Evolutionary conservation across 2,797 vertebrate species (phyloP).

Genomic region (Siniperca undulata): DNA sequence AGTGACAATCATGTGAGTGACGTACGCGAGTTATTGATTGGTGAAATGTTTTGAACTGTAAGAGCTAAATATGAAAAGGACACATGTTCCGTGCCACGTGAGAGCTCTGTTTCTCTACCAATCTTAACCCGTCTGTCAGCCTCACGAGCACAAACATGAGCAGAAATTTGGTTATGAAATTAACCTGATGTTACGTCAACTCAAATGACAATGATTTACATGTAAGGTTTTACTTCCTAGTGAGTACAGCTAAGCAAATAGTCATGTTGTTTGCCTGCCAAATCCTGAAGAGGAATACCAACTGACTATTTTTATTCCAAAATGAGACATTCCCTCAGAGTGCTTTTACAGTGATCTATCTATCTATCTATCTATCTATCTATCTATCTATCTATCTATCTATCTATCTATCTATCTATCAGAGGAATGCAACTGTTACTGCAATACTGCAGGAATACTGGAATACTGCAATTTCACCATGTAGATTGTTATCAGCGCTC

Average conservation of each 20-base stretch:
- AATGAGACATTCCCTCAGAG: not conserved
- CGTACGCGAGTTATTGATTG: not conserved
- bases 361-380: not conserved
- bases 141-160: not conserved
- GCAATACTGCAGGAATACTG: too few relatives aligned
- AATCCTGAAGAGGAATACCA: conserved; percentile 3
- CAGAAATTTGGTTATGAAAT: conserved; percentile 66
- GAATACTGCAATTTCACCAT: not conserved
- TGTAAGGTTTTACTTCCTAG: not conserved
- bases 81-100: not conserved
- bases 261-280: not conserved
- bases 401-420: not conserved
- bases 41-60: conserved; percentile 3
- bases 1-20: not conserved
- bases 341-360: not conserved
- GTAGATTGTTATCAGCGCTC: conserved; percentile 35
- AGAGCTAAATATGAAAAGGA: conserved; percentile 43
- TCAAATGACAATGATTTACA: conserved; percentile 33
- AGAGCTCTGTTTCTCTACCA: not conserved
- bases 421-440: conserved; percentile 30
- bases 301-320: not conserved
- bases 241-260: conserved; percentile 30
- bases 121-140: not conserved
- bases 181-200: conserved; percentile 13
- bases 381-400: not conserved